Percentiles rank a stretch among this genome's conserved stretches.
Evolutionary conservation across 2,797 vertebrate species (phyloP).

Genomic region (Schizopygopsis malacanthus): DNA sequence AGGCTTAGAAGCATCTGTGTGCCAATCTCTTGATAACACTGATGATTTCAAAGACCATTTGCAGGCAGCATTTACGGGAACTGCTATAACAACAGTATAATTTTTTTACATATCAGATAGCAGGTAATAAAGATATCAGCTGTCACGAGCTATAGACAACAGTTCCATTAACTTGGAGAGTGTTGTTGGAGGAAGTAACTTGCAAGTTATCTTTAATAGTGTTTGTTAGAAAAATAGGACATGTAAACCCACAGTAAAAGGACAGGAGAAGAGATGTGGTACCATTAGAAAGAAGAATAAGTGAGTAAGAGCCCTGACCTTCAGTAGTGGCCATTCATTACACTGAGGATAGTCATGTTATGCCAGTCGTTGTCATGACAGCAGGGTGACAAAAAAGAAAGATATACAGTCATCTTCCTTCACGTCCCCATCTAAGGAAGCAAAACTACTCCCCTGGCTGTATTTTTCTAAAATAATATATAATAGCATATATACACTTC

Average conservation of each 20-base stretch:
- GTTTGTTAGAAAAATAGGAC: neutral
- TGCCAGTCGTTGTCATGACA: slow-evolving; percentile 48
- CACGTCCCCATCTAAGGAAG: neutral
- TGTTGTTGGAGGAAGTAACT: slow-evolving; percentile 11
- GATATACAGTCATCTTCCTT: neutral
- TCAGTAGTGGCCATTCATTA: slow-evolving; percentile 46
- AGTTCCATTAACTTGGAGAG: neutral
- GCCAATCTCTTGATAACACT: neutral
- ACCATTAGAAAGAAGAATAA: slow-evolving; percentile 7
- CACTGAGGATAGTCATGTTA: slow-evolving; percentile 15
- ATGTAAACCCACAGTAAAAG: neutral
- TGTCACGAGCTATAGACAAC: slow-evolving; percentile 3
- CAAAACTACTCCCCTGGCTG: neutral
- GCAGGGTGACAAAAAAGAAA: slow-evolving; percentile 12
- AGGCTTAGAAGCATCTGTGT: neutral
- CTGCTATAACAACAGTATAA: neutral
- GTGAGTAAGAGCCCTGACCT: slow-evolving; percentile 40
- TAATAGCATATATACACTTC: neutral
- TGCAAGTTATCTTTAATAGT: neutral
- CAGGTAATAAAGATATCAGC: slow-evolving; percentile 33
- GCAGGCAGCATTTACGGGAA: neutral
- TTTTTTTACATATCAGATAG: slow-evolving; percentile 29
- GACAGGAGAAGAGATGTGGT: slow-evolving; percentile 2
- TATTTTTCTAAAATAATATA: neutral
- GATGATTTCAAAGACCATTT: slow-evolving; percentile 10